A percentile compares a stretch with the other conserved stretches of the same genome.
Evolutionary conservation across 2,888 invertebrate species (phyloP).

Genomic region (Netelia fuscicornis): DNA sequence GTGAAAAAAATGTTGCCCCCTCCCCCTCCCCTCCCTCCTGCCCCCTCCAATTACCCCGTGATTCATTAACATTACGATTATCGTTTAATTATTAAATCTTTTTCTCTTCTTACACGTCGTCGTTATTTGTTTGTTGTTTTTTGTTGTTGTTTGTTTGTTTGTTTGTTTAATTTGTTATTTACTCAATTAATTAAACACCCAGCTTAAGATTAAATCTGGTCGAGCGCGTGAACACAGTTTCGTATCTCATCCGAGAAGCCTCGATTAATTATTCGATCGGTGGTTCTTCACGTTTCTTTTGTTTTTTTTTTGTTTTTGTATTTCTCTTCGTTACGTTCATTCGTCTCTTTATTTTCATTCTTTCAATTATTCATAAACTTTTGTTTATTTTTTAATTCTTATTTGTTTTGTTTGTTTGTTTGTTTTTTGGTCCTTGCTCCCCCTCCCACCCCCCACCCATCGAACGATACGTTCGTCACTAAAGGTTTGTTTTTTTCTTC

Average conservation of each 20-base stretch:
- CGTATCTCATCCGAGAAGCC: constrained; percentile 69
- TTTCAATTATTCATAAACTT: constrained; percentile 37
- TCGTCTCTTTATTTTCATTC: constrained; percentile 8
- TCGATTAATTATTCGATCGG: constrained; percentile 54
- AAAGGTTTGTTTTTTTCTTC: neutral
- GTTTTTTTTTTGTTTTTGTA: constrained; percentile 16
- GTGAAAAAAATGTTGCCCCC: neutral
- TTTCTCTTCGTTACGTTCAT: constrained; percentile 27
- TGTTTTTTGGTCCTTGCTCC: constrained; percentile 70
- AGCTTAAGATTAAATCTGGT: constrained; percentile 61
- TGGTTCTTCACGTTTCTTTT: constrained; percentile 39
- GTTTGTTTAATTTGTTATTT: constrained; percentile 22
- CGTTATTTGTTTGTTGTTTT: constrained; percentile 28
- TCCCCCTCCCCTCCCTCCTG: too few species aligned
- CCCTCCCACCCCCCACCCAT: neutral
- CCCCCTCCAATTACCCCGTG: constrained; percentile 1
- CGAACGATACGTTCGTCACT: constrained; percentile 67
- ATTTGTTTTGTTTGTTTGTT: constrained; percentile 34
- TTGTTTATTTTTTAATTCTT: constrained; percentile 9
- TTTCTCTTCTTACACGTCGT: constrained; percentile 10
- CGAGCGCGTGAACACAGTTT: constrained; percentile 71
- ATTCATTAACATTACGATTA: constrained; percentile 35
- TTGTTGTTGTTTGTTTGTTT: neutral
- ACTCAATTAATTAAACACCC: constrained; percentile 56
- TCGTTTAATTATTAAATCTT: constrained; percentile 38